Evolutionary conservation across 2,113 vertebrate genomes (phyloP), one percentile per base, ranked within the genome.

Genomic region (Podocnemis expansa): DNA sequence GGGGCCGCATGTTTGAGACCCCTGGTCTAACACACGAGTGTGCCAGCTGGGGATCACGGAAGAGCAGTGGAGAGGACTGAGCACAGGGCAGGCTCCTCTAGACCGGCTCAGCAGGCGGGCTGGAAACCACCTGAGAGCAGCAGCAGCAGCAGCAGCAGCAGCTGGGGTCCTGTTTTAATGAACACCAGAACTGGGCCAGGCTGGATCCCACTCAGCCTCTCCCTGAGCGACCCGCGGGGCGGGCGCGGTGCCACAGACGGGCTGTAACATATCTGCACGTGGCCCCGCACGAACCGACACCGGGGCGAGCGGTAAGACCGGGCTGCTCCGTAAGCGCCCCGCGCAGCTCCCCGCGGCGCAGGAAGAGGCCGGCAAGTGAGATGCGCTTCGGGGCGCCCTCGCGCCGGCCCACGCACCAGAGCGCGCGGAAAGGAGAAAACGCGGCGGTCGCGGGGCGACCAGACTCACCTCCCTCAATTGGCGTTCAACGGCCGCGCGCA

Each of bases 341-440:
- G 73, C n/a, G 73, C 73, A 34, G 73, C 8, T n/a, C 43, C 73
- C 73, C 73, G 73, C 73, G 5, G 41, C 75, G 24, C 5, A 24
- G 80, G 55, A 21, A 47, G 25, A n/a, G n/a, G n/a, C n/a, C n/a
- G n/a, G 76, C 4, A 49, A 8, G 11, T 78, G 27, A 8, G 4
- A 10, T 47, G 47, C 47, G 47, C 47, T 10, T 11, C 19, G 5
- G 45, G 2, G 13, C 2, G 4, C 24, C 8, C 63, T 2, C 1
- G 0, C 3, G 5, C 31, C 1, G 1, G 0, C 80, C 4, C 4
- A 19, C 2, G 73, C 51, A 82, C 38, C 56, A 25, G 73, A 22
- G 41, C 9, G 19, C 25, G 17, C 2, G 25, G 10, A 5, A 43
- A 8, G 24, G 34, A 9, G 47, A 10, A 6, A 6, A 10, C 47